Evolutionary conservation across 37 sponge, comb jelly and placozoan genomes (phyloP).

Genomic region (Aphrocallistes beatrix): DNA sequence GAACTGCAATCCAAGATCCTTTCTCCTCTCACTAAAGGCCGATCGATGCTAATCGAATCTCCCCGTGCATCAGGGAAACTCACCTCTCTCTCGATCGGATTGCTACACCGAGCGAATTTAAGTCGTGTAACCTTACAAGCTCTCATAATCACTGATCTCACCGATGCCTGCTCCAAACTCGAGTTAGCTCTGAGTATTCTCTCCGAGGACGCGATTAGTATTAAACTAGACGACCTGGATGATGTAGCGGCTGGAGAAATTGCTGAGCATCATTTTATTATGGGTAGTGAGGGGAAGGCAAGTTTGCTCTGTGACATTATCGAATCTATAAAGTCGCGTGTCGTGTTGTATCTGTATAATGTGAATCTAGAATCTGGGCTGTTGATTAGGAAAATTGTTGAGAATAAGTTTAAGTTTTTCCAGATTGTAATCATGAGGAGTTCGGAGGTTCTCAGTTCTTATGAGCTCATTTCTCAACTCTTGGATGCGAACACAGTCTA

Average conservation of each 20-base stretch:
- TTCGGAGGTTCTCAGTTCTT: background rate
- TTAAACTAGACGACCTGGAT: background rate
- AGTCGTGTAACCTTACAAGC: background rate
- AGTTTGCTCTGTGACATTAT: background rate
- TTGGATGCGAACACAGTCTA: background rate
- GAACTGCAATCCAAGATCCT: background rate
- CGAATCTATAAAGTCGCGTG: background rate
- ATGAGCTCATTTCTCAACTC: background rate
- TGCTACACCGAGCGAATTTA: background rate
- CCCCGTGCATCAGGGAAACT: background rate
- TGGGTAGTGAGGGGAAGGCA: background rate
- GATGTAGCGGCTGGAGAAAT: background rate
- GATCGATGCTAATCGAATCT: background rate
- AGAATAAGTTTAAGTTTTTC: background rate
- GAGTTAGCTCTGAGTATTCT: background rate
- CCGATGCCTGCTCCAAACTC: background rate
- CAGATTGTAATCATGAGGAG: background rate
- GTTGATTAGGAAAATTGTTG: background rate
- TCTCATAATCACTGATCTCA: background rate
- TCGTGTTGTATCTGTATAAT: background rate
- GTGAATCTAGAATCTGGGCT: background rate
- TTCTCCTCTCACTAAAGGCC: background rate
- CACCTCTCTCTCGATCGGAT: background rate
- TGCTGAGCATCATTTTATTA: background rate
- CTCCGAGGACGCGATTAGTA: background rate